Evolutionary conservation across 2,888 invertebrate genomes (phyloP).

Genomic region (Drosophila neonasuta): DNA sequence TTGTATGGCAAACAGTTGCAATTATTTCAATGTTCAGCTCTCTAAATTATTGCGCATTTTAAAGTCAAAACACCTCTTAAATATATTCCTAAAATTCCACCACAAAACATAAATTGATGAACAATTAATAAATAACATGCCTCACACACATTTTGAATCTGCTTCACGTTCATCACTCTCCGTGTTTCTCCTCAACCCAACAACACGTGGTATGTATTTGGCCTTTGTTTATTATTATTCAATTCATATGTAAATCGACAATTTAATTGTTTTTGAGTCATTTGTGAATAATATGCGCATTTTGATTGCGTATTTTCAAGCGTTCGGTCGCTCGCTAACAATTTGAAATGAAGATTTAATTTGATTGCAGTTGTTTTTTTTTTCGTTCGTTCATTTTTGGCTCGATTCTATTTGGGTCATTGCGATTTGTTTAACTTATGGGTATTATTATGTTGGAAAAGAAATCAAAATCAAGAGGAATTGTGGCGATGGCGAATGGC

Average conservation of each 20-base stretch:
- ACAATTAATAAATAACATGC: constrained; percentile 3
- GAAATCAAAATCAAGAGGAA: neutral
- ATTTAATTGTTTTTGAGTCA: constrained; percentile 48
- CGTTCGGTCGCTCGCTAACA: neutral
- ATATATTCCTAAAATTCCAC: neutral
- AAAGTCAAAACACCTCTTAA: neutral
- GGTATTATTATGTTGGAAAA: constrained; percentile 3
- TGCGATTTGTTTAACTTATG: constrained; percentile 11
- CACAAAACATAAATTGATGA: neutral
- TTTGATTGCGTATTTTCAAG: constrained; percentile 46
- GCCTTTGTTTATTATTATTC: constrained; percentile 31
- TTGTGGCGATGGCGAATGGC: neutral
- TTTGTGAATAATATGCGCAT: constrained; percentile 45
- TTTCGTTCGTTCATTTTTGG: neutral
- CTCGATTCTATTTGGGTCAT: constrained; percentile 7
- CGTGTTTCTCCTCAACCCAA: neutral
- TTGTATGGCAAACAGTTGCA: too few relatives aligned
- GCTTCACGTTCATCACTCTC: neutral
- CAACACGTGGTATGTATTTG: neutral
- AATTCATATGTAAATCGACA: constrained; percentile 51
- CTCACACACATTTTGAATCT: neutral
- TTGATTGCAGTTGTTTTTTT: constrained; percentile 12
- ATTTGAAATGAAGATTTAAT: constrained; percentile 29
- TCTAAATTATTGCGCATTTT: too few relatives aligned
- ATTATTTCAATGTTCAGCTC: too few relatives aligned